Percentiles rank a stretch among this genome's conserved stretches.
Evolutionary conservation across 2,797 vertebrate species (phyloP).

Genomic region (Eleutherodactylus coqui): DNA sequence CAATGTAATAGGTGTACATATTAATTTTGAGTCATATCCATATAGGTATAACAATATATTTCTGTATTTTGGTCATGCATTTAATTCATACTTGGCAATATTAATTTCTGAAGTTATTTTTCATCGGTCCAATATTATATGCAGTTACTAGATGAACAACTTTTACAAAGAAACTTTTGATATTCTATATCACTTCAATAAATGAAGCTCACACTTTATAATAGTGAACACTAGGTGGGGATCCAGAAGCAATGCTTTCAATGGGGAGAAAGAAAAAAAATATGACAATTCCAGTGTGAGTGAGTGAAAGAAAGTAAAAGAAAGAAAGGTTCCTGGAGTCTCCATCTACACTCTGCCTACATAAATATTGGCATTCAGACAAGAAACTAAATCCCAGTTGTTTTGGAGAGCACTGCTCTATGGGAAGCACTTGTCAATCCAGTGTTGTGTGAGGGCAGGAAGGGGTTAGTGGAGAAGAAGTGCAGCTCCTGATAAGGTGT

Average conservation of each 20-base stretch:
- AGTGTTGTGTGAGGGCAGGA: constrained; percentile 87
- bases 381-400: constrained; percentile 89
- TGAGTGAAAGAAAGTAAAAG: constrained; percentile 57
- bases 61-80: too few species aligned
- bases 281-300: constrained; percentile 85
- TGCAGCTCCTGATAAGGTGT: constrained; percentile 90
- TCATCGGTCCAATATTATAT: too few species aligned
- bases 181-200: background rate
- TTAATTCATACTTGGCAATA: too few species aligned
- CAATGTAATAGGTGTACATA: background rate
- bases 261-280: constrained; percentile 30
- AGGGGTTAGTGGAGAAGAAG: constrained; percentile 84
- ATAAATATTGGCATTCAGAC: constrained; percentile 94
- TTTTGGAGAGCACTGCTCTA: constrained; percentile 84
- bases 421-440: constrained; percentile 88
- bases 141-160: background rate
- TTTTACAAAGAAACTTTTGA: background rate
- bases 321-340: constrained; percentile 86
- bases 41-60: too few species aligned
- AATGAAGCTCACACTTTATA: constrained; percentile 31
- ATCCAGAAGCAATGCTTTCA: constrained; percentile 88
- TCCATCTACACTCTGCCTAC: constrained; percentile 89
- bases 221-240: constrained; percentile 93
- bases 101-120: too few species aligned
- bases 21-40: background rate